These are phyloP conservation scores for Anisognathus igniventris DNA, from an alignment of 2,797 vertebrate species.

Conservation along the genomic window DNA sequence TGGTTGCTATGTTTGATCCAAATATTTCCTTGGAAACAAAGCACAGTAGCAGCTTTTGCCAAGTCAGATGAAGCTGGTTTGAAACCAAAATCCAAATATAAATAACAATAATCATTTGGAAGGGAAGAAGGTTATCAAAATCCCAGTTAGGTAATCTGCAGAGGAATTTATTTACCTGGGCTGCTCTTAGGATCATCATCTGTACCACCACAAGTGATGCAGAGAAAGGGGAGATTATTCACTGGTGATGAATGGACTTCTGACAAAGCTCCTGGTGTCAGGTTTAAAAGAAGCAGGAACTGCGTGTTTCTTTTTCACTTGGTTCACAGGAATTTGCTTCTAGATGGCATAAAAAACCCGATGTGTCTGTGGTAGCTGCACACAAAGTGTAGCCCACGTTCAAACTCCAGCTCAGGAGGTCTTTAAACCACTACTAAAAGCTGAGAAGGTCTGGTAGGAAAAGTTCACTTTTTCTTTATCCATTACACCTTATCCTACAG, in stretches of 20 bases:
- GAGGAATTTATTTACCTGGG: not conserved
- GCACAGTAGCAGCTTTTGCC: not conserved
- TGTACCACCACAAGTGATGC: accelerated
- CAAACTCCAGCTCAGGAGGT: not conserved
- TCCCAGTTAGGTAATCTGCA: not conserved
- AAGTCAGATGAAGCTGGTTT: not conserved
- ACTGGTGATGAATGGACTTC: not conserved
- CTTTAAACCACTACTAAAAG: not conserved
- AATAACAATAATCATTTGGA: not conserved
- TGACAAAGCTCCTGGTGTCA: not conserved
- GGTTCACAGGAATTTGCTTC: not conserved
- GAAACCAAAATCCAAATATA: not conserved
- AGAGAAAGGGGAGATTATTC: not conserved
- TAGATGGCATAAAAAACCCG: not conserved
- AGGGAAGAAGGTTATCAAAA: not conserved
- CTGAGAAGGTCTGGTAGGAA: not conserved
- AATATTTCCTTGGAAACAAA: constrained; percentile 54
- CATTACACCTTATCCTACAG: not conserved
- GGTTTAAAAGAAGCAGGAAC: not conserved
- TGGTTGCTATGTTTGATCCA: constrained; percentile 27
- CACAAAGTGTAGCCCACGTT: not conserved
- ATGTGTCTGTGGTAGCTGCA: not conserved
- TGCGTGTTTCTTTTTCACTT: not conserved
- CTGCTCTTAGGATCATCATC: not conserved
- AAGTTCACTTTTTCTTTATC: not conserved